These are phyloP conservation scores for Oscheius sp. DNA, from an alignment of 2,888 invertebrate species.

Conservation along the genomic window DNA sequence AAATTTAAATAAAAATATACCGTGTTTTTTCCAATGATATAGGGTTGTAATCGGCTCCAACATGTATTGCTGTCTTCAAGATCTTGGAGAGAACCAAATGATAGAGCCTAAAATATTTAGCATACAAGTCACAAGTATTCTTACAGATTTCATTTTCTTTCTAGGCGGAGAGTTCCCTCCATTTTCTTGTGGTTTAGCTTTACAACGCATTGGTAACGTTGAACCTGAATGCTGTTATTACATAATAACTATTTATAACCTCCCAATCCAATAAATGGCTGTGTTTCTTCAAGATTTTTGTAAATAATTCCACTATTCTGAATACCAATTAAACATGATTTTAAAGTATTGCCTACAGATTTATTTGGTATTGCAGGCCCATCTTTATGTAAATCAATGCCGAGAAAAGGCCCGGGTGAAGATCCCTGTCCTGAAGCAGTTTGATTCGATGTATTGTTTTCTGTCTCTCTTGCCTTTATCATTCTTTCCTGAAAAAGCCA, in stretches of 20 bases:
- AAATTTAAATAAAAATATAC: conserved; percentile 24
- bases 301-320: conserved; percentile 3
- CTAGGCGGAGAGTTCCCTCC: conserved; percentile 42
- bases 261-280: conserved; percentile 7
- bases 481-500: conserved; percentile 18
- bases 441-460: not conserved
- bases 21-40: conserved; percentile 88
- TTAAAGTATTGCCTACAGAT: too few relatives aligned
- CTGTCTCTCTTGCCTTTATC: not conserved
- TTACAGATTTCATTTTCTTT: conserved; percentile 43
- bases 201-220: conserved; percentile 6
- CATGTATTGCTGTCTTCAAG: conserved; percentile 78
- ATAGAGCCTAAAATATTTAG: conserved; percentile 14
- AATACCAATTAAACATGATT: not conserved
- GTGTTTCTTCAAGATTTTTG: conserved; percentile 1
- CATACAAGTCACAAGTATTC: not conserved
- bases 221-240: not conserved
- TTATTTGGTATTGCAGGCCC: not conserved
- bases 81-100: conserved; percentile 45
- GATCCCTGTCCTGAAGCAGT: not conserved
- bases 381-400: not conserved
- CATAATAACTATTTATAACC: not conserved
- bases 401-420: conserved; percentile 9
- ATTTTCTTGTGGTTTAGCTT: not conserved
- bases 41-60: conserved; percentile 88